phyloP scores from a whole-genome alignment of 2,797 vertebrate species.

The Sarcoramphus papa region DNA sequence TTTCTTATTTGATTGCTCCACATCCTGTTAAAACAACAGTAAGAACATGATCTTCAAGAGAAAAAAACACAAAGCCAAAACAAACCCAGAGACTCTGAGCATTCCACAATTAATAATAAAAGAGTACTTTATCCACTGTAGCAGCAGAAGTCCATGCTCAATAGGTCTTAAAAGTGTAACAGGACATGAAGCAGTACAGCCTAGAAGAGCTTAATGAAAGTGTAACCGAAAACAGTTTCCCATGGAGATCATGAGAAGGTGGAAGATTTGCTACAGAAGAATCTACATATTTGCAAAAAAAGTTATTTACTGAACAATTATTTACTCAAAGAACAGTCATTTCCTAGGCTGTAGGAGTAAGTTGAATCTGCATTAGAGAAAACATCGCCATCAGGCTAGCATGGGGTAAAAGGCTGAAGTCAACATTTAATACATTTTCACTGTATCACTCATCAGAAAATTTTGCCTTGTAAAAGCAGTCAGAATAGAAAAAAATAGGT shows the following conservation, averaged over 20 bases:
- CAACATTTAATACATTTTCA: background rate
- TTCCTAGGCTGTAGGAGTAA: background rate
- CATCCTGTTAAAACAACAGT: background rate
- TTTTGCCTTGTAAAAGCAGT: background rate
- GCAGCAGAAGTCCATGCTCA: background rate
- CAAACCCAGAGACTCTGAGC: background rate
- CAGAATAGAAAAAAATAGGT: background rate
- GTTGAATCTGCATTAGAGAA: background rate
- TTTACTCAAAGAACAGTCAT: background rate
- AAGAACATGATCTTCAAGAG: background rate
- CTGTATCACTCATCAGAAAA: background rate
- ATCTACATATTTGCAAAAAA: background rate
- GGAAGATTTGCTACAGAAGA: background rate
- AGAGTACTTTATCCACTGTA: background rate
- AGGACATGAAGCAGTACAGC: background rate
- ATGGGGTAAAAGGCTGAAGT: background rate
- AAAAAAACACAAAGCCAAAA: background rate
- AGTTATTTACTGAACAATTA: background rate
- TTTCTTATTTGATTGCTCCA: background rate
- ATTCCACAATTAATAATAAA: background rate
- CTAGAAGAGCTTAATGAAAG: background rate
- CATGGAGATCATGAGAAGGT: background rate
- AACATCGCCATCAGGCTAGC: fast-evolving
- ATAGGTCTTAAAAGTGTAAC: background rate
- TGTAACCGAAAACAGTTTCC: background rate